phyloP scores from a whole-genome alignment of 2,113 vertebrate species.

The Muntiacus muntjak region DNA sequence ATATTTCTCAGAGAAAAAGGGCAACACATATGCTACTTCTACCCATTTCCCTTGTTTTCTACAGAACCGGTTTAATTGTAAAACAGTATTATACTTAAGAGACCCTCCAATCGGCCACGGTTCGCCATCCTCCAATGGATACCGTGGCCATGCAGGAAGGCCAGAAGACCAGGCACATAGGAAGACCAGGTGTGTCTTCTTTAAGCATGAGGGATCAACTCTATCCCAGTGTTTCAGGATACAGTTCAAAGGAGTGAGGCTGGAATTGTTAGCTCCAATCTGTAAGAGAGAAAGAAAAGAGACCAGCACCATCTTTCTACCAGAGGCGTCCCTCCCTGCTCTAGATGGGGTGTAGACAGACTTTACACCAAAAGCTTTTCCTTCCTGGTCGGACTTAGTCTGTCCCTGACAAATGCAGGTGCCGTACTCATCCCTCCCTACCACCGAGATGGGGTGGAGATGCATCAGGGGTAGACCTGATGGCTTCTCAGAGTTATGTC shows the following conservation, averaged over 20 bases:
- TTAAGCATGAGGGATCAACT: background rate
- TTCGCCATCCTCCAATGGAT: fast-evolving
- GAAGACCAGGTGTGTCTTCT: background rate
- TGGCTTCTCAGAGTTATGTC: background rate
- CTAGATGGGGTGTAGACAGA: background rate
- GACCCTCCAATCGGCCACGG: fast-evolving
- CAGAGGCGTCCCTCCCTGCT: background rate
- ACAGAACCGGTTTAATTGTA: background rate
- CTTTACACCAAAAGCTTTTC: background rate
- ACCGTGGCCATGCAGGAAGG: background rate
- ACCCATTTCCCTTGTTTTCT: background rate
- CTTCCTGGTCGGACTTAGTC: background rate
- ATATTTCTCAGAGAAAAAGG: background rate
- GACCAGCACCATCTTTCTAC: background rate
- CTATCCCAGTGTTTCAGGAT: background rate
- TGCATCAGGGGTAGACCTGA: background rate
- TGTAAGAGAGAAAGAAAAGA: background rate
- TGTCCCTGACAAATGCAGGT: background rate
- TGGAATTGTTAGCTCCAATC: background rate
- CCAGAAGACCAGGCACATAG: background rate
- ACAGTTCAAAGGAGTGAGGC: background rate
- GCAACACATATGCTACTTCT: background rate
- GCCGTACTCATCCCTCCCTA: fast-evolving
- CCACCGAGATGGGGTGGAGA: fast-evolving
- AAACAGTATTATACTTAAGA: background rate